A percentile compares a stretch with the other conserved stretches of the same genome.
phyloP scores from a whole-genome alignment of 1,140 invertebrate genomes.

The Tetragonula clypearis region DNA sequence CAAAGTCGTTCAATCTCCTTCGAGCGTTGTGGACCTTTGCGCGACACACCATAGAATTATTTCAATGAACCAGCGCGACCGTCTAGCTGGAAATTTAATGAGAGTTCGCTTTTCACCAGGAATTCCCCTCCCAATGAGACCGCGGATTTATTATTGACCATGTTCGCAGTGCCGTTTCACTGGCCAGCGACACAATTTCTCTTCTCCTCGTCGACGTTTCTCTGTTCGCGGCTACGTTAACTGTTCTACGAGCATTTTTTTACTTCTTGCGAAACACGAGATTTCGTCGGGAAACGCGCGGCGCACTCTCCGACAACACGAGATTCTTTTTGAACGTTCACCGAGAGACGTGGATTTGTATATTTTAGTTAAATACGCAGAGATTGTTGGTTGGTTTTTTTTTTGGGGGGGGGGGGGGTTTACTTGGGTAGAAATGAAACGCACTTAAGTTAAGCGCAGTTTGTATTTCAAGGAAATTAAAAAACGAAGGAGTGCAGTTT shows the following conservation, averaged over 20 bases:
- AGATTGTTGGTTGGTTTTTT: no score
- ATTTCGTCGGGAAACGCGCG: neutral
- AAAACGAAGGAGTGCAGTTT: no score
- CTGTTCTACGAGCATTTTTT: neutral
- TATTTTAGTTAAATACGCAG: no score
- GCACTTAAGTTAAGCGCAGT: no score
- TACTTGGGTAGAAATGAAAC: no score
- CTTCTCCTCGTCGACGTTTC: neutral
- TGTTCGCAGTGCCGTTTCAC: neutral
- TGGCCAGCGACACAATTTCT: constrained; percentile 31
- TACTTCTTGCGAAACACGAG: neutral
- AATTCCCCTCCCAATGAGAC: constrained; percentile 1
- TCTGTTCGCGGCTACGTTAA: neutral
- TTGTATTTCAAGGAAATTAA: no score
- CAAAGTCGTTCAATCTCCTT: constrained; percentile 35
- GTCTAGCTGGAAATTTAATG: constrained; percentile 76
- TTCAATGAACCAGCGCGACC: constrained; percentile 70
- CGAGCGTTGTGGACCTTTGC: constrained; percentile 22
- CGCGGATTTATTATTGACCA: constrained; percentile 56
- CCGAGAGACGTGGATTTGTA: neutral
- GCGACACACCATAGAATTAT: constrained; percentile 69
- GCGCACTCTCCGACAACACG: constrained; percentile 2
- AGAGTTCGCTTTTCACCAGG: constrained; percentile 71
- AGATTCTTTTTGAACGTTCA: neutral
- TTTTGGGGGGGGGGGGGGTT: no score